phyloP scores from a whole-genome alignment of 2,888 invertebrate genomes.

The Trichacis sp. region DNA sequence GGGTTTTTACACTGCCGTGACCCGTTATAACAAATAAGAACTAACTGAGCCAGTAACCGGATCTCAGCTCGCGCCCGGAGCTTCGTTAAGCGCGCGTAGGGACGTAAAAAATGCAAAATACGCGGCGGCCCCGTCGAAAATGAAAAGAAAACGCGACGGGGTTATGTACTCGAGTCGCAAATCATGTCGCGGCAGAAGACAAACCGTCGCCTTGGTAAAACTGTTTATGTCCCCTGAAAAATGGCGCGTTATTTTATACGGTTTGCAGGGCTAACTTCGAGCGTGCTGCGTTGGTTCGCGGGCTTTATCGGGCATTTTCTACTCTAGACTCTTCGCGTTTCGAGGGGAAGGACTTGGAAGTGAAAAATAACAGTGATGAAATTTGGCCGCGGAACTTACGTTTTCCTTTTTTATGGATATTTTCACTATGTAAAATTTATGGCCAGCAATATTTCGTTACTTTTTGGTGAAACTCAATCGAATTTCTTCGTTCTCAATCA shows the following conservation, averaged over 20 bases:
- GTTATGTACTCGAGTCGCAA: constrained; percentile 29
- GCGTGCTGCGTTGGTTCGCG: background rate
- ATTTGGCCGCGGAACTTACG: background rate
- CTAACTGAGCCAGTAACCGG: constrained; percentile 31
- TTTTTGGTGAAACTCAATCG: too few species aligned
- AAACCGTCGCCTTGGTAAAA: constrained; percentile 28
- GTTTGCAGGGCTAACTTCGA: constrained; percentile 2
- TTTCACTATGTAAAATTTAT: too few species aligned
- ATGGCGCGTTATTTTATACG: constrained; percentile 23
- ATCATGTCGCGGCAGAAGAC: constrained; percentile 33
- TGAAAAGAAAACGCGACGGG: constrained; percentile 36
- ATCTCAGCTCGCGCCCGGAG: constrained; percentile 26
- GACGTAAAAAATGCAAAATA: constrained; percentile 33
- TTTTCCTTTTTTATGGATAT: too few species aligned
- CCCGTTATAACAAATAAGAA: constrained; percentile 19
- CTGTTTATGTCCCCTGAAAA: constrained; percentile 16
- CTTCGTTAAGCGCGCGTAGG: constrained; percentile 41
- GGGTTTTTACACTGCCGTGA: constrained; percentile 52
- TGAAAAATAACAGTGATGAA: background rate
- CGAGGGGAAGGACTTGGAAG: background rate
- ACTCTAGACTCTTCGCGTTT: background rate
- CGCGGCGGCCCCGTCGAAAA: constrained; percentile 13
- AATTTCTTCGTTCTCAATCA: too few species aligned
- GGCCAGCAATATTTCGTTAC: too few species aligned
- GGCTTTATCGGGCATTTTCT: background rate